Base-by-base conservation (phyloP, 2,797 vertebrate genomes). In the Esox lucius region DNA sequence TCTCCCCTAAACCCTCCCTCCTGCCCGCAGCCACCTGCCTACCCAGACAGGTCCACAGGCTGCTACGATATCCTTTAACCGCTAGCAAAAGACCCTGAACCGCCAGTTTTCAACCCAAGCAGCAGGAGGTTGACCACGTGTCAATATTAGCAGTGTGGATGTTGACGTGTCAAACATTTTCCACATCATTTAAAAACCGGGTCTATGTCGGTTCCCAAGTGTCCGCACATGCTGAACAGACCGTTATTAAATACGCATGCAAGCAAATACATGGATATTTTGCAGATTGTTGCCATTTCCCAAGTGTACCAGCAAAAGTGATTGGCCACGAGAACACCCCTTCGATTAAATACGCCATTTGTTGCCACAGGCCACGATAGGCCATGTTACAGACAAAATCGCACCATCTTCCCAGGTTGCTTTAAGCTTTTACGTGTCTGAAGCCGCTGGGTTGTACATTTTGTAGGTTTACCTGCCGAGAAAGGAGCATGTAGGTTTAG, bases 391-490 rank as follows among this genome's bases (percentile, higher is more conserved):
- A 2, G 33, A 33, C 35, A 39, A 39, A 39, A 31, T 3, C 28
- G 17, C 49, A 59, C 59, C n/a, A 9, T n/a, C 53, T 16, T 42
- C 24, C n/a, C 56, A 13, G 0, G n/a, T 61, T 24, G 5, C n/a
- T n/a, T 42, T 42, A 13, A 7, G 42, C 12, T 46, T 46, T 46
- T 46, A 46, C 42, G 12, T 8, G 11, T 46, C 6, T 11, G 42
- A 42, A 42, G 39, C 39, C 5, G 5, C 39, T 7, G 28, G 33
- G 70, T 51, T 68, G 31, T 48, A 76, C 35, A 68, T 80, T 70
- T 86, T 64, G 77, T 78, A 67, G 51, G 78, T 78, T 71, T 71
- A 76, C 28, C 24, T 78, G 71, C 61, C 71, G 61, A 69, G n/a
- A 76, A 42, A 69, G 39, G 64, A 59, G 70, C 70, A 75, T 73